phyloP scores from a whole-genome alignment of 1,140 invertebrate genomes.

The Anthonomus grandis region DNA sequence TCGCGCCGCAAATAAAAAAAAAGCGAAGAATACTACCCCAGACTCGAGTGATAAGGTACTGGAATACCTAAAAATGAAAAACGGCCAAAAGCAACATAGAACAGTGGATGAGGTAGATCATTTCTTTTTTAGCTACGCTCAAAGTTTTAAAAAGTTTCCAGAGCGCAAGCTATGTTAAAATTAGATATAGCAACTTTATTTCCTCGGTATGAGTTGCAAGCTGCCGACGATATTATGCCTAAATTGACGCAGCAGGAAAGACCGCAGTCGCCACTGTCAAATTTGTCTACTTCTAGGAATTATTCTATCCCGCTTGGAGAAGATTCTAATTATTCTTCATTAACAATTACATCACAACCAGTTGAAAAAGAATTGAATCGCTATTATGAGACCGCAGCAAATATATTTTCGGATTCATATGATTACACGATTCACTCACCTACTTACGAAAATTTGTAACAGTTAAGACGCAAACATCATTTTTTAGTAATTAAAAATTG shows the following conservation, averaged over 20 bases:
- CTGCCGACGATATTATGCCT: constrained; percentile 9
- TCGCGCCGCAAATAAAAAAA: neutral
- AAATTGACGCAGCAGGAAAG: neutral
- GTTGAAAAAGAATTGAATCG: neutral
- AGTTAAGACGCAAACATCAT: neutral
- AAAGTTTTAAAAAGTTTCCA: constrained; percentile 1
- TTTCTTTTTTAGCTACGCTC: neutral
- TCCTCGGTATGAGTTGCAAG: constrained; percentile 8
- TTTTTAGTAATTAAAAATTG: neutral
- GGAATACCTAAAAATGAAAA: constrained; percentile 3
- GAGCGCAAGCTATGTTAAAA: constrained; percentile 1
- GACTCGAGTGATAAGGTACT: neutral
- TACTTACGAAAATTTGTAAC: constrained; percentile 3
- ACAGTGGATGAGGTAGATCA: neutral
- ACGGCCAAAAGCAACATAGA: neutral
- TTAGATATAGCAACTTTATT: constrained; percentile 9
- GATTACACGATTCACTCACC: too few relatives aligned
- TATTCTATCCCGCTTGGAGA: neutral
- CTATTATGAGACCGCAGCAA: neutral
- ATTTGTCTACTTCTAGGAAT: too few relatives aligned
- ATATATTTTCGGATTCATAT: constrained; percentile 2
- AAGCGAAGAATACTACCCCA: neutral
- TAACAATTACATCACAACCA: too few relatives aligned
- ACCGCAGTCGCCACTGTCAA: constrained; percentile 1
- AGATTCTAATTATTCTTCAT: neutral